Evolutionary conservation across 2,888 invertebrate species (phyloP).

Genomic region (Parnassius smintheus): DNA sequence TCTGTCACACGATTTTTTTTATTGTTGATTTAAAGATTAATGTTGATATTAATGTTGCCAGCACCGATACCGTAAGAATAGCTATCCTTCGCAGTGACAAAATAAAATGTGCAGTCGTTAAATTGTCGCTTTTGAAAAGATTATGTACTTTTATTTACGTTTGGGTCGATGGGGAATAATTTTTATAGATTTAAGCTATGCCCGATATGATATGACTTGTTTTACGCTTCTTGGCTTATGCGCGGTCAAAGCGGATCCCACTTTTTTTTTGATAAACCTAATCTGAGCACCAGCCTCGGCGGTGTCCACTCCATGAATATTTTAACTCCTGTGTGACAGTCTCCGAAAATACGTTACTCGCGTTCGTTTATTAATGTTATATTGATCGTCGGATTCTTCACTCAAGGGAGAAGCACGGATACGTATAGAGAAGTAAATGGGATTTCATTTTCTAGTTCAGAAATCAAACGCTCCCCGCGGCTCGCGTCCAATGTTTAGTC

Average conservation of each 20-base stretch:
- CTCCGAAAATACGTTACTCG: constrained; percentile 59
- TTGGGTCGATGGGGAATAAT: constrained; percentile 38
- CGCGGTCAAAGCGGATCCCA: constrained; percentile 46
- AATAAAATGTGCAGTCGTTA: constrained; percentile 48
- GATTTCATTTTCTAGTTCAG: constrained; percentile 77
- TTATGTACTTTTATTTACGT: constrained; percentile 49
- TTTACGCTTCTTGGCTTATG: constrained; percentile 43
- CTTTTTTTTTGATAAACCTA: constrained; percentile 54
- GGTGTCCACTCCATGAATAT: constrained; percentile 70
- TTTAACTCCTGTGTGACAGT: constrained; percentile 65
- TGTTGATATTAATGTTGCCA: constrained; percentile 38
- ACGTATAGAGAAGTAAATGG: constrained; percentile 59
- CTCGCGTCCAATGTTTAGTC: constrained; percentile 50
- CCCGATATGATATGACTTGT: constrained; percentile 51
- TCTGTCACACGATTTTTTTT: constrained; percentile 48
- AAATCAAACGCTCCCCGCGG: constrained; percentile 66
- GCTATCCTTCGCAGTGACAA: constrained; percentile 49
- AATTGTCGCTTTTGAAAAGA: constrained; percentile 33
- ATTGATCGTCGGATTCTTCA: constrained; percentile 51
- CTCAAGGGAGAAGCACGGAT: constrained; percentile 49
- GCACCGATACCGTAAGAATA: constrained; percentile 34
- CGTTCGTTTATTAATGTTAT: constrained; percentile 71
- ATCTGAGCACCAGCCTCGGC: constrained; percentile 54
- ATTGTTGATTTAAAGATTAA: constrained; percentile 48
- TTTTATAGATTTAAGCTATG: constrained; percentile 34